Evolutionary conservation across 2,113 vertebrate genomes (phyloP).

Genomic region (Aptenodytes patagonicus): DNA sequence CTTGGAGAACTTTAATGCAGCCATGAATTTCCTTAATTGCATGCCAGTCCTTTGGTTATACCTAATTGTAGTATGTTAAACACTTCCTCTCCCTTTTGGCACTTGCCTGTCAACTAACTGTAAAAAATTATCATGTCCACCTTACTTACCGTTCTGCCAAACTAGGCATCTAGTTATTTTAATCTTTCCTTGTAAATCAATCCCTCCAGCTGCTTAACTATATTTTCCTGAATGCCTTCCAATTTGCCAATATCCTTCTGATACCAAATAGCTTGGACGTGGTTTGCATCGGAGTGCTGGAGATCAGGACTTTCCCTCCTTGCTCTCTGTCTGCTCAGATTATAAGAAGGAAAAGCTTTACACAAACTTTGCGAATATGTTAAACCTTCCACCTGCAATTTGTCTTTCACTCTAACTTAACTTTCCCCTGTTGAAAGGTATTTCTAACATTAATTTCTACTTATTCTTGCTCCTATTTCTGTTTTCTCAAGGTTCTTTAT

Average conservation of each 20-base stretch:
- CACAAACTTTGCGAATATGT: neutral
- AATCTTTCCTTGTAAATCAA: neutral
- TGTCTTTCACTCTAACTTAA: neutral
- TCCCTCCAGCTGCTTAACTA: neutral
- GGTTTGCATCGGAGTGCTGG: neutral
- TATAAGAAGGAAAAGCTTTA: neutral
- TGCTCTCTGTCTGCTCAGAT: neutral
- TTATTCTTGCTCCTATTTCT: neutral
- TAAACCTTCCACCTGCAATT: neutral
- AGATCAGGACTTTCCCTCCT: neutral
- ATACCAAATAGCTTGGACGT: neutral
- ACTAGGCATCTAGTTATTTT: neutral
- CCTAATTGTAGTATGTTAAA: neutral
- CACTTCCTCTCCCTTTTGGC: neutral
- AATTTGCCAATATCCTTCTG: neutral
- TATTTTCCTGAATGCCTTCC: neutral
- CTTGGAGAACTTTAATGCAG: neutral
- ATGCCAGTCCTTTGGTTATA: neutral
- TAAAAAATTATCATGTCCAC: neutral
- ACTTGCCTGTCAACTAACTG: neutral
- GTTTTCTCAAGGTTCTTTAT: neutral
- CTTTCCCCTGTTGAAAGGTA: no score
- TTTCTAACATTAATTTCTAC: neutral
- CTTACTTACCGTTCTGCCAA: neutral
- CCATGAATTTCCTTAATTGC: neutral